Evolutionary conservation across 2,113 vertebrate genomes (phyloP).

Genomic region (Megatriorchis doriae): DNA sequence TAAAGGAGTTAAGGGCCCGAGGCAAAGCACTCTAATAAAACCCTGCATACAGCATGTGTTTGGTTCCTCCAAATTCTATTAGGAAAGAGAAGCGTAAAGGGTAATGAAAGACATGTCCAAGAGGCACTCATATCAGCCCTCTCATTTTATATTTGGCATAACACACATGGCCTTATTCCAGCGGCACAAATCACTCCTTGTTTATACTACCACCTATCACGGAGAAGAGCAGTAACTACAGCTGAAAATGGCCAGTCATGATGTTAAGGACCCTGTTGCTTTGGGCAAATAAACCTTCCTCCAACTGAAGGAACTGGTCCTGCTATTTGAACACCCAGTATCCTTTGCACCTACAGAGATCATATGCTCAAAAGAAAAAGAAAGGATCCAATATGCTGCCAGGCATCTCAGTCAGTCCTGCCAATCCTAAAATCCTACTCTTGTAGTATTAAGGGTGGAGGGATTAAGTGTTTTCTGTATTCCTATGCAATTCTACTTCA

Average conservation of each 20-base stretch:
- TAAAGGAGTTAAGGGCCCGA: conserved; percentile 64
- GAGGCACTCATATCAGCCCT: conserved; percentile 56
- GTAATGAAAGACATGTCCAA: conserved; percentile 63
- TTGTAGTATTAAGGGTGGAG: background rate
- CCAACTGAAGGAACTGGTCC: background rate
- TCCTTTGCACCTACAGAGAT: background rate
- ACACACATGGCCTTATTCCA: conserved; percentile 33
- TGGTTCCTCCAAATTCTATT: conserved; percentile 56
- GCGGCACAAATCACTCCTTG: conserved; percentile 52
- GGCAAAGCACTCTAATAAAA: conserved; percentile 64
- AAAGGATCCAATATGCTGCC: background rate
- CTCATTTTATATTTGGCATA: conserved; percentile 58
- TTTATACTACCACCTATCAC: conserved; percentile 33
- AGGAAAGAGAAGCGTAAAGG: conserved; percentile 31
- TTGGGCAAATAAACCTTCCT: conserved; percentile 3
- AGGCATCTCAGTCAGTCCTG: background rate
- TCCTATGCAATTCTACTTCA: background rate
- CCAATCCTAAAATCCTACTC: background rate
- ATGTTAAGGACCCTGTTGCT: background rate
- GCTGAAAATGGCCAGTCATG: background rate
- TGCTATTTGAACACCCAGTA: background rate
- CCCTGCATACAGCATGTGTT: conserved; percentile 39
- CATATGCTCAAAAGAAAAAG: background rate
- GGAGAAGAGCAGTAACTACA: background rate
- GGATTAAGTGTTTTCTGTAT: background rate